Evolutionary conservation across 2,888 invertebrate species (phyloP), one percentile per base, ranked within the genome.

Genomic region (Temnothorax ravouxi): DNA sequence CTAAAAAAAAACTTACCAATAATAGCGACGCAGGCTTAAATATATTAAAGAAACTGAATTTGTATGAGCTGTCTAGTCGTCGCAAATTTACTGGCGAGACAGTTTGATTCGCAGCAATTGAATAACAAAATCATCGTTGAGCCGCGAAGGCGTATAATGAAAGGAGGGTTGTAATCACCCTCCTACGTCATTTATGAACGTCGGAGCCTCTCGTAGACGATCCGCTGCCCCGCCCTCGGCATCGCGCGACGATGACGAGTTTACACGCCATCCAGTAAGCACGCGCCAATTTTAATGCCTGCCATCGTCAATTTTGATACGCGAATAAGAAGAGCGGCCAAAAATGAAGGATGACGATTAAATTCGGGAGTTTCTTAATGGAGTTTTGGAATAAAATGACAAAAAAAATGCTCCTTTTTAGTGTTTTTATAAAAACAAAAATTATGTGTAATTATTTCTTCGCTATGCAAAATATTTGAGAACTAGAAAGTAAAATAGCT

Each of bases 101-200:
- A 72, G 74, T 80, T 59, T 72, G 75, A 79, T 79, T 79, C 38
- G 15, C 79, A 71, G 79, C 79, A 72, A 79, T 79, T 79, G 79
- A 79, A 79, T 79, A 72, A 79, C 74, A 72, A 79, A 79, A 79
- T 79, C 79, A 79, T 79, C 59, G 74, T 18, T 69, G 21, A 56
- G 21, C 34, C 21, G 79, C 44, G 47, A 79, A 79, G 59, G 56
- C n/a, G 59, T 79, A 72, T 79, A 79, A 79, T 79, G 74, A 59
- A 79, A 79, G 59, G 25, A 59, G 59, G 25, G 72, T 72, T 59
- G 59, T 79, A 79, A 79, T 79, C 79, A 79, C 72, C 54, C 41
- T 77, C 15, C 69, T 56, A 44, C 79, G 75, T 80, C 75, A 80
- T 80, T 80, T 80, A 72, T 80, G 79, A 61, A 59, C 25, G 59